Percentiles rank a stretch among this genome's conserved stretches.
Evolutionary conservation across 1,140 invertebrate species (phyloP).

Genomic region (Saccostrea glomerata): DNA sequence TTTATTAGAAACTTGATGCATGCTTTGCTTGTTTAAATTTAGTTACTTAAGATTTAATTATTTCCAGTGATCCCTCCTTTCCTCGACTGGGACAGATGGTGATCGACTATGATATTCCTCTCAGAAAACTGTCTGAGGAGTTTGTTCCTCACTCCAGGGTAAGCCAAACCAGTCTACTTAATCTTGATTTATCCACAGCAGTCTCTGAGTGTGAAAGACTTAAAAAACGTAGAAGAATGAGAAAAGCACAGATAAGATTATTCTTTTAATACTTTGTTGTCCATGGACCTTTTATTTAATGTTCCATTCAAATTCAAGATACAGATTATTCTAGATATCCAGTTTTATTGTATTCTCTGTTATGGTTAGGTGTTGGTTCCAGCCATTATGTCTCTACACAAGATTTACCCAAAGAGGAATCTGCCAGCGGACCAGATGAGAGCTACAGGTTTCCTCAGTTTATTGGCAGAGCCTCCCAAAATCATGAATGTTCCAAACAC

Average conservation of each 20-base stretch:
- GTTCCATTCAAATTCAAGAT: not conserved
- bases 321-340: not conserved
- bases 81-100: conserved; percentile 97
- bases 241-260: too few species aligned
- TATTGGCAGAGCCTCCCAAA: conserved; percentile 94
- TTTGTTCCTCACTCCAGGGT: conserved; percentile 95
- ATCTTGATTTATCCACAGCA: too few species aligned
- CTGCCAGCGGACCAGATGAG: conserved; percentile 95
- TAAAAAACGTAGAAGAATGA: too few species aligned
- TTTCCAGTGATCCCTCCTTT: conserved; percentile 90
- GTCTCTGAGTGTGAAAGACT: too few species aligned
- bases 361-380: conserved; percentile 82
- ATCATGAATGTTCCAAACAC: conserved; percentile 96
- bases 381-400: conserved; percentile 92
- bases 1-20: too few species aligned
- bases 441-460: conserved; percentile 94
- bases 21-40: too few species aligned
- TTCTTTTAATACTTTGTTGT: too few species aligned
- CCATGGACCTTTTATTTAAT: too few species aligned
- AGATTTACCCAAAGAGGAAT: conserved; percentile 93
- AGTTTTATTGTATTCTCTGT: not conserved
- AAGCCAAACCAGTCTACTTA: conserved; percentile 43
- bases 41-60: not conserved
- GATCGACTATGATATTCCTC: conserved; percentile 96
- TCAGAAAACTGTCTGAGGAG: conserved; percentile 98